Base-by-base conservation (phyloP, 1,140 invertebrate species). In the Drosophila ficusphila region DNA sequence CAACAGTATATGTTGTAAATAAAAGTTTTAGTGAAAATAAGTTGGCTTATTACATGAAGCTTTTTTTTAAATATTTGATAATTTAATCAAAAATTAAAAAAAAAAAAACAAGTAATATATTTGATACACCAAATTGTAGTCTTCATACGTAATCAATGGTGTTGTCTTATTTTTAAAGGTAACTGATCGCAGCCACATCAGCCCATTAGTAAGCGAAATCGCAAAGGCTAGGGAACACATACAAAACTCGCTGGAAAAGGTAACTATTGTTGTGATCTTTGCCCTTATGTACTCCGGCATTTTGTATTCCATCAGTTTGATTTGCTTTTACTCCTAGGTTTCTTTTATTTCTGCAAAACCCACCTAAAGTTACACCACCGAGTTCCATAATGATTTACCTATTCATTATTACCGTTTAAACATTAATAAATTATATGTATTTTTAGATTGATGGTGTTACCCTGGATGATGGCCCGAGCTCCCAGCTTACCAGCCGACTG, bases 181-280 rank as follows among this genome's bases (percentile, higher is more conserved):
- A 23, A 33, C 62, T 41, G 34, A 71, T 38, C 42, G 64, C 58
- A 79, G 79, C 54, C 72, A 64, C 48, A 74, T 69, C 86, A 92
- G 92, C 70, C 88, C 94, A 61, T 92, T 95, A 81, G 94, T 94
- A 67, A 93, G 92, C 89, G 94, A 95, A 93, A 94, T 95, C 65
- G 94, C 93, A 56, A 95, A 94, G 90, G 94, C 94, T 73, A 93
- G 94, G 82, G 93, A 95, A 91, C 93, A 94, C 86, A 94, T 94
- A 91, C 94, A 94, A 92, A 93, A 93, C 79, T 93, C 93, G 77
- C 92, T 94, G 88, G 93, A 94, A 92, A 94, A 94, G 92, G 94
- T 94, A 91, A 93, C 31, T 76, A 57, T 62, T 34, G 38, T 18
- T 31, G 25, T 33, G n/a, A 27, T 67, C 33, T 16, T 39, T 41